A percentile compares a stretch with the other conserved stretches of the same genome.
Conservation (phyloP, 2,888 invertebrate species). For the Dorcus parallelipipedus region DNA sequence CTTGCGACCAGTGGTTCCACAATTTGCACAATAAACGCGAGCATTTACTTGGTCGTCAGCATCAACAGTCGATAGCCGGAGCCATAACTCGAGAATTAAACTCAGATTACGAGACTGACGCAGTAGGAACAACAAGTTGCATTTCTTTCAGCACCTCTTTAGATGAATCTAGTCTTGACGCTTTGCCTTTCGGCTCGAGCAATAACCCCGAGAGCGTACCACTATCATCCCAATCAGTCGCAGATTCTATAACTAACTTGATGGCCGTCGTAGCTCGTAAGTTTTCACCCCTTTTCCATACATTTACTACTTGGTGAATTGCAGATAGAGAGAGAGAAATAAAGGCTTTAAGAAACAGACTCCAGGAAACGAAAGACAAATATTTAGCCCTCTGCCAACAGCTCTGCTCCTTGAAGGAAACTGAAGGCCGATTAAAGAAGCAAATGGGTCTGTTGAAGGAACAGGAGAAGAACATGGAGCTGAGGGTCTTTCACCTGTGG, state of each 20-base stretch:
- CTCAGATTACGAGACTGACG: slow-evolving; percentile 30
- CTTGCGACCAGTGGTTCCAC: slow-evolving; percentile 59
- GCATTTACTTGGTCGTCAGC: slow-evolving; percentile 56
- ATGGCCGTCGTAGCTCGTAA: slow-evolving; percentile 41
- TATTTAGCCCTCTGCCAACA: slow-evolving; percentile 41
- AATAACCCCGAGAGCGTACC: slow-evolving; percentile 8
- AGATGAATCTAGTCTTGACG: slow-evolving; percentile 48
- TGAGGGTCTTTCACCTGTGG: slow-evolving; percentile 42
- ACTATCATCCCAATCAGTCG: slow-evolving; percentile 31
- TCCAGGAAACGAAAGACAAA: slow-evolving; percentile 38
- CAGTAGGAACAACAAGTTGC: slow-evolving; percentile 22
- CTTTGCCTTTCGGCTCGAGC: slow-evolving; percentile 29
- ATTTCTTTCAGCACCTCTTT: slow-evolving; percentile 39
- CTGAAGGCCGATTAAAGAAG: slow-evolving; percentile 39
- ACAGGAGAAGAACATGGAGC: slow-evolving; percentile 40
- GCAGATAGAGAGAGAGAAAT: slow-evolving; percentile 48
- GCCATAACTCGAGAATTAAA: slow-evolving; percentile 45
- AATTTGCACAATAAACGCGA: slow-evolving; percentile 58
- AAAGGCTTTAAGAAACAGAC: slow-evolving; percentile 36
- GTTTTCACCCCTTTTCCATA: slow-evolving; percentile 17
- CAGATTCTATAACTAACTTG: slow-evolving; percentile 43
- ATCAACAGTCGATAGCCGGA: slow-evolving; percentile 50
- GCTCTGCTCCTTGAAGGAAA: slow-evolving; percentile 38
- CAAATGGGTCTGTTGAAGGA: slow-evolving; percentile 38
- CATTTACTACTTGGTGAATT: slow-evolving; percentile 12